Base-by-base conservation (phyloP, 2,888 invertebrate genomes). In the Cheiracanthium punctorium region DNA sequence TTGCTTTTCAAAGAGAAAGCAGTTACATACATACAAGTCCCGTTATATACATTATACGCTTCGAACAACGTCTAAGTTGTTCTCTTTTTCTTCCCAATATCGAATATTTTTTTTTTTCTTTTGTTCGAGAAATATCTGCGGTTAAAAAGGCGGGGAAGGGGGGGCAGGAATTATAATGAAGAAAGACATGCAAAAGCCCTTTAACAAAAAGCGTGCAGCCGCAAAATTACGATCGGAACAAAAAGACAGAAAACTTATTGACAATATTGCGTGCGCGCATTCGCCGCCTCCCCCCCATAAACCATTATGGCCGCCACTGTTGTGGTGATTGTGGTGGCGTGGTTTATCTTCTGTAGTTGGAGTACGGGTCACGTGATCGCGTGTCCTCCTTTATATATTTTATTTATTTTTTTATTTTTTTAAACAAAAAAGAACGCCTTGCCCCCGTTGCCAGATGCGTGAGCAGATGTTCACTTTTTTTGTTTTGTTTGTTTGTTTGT, bases 131-230 rank as follows among this genome's bases (percentile, higher is more conserved):
- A 74, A 73, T 30, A 64, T 52, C 28, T 28, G 12, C 17, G 30
- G 24, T 24, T 24, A 58, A 58, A 48, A 17, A 37, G 37, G 12
- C 37, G 12, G 37, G 17, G 12, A 17, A 17, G 48, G 48, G 48
- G 12, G 5, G 48, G 48, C 8, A 17, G 48, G 17, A 48, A 58
- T 58, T 58, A 24, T 58, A 69, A 69, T 69, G 69, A 70, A 58
- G 30, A 37, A 65, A 41, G 52, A 84, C 84, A 79, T 74, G 84
- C 77, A 84, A 84, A 84, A 84, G 77, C 74, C 73, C n/a, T 64
- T 84, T 84, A 79, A 37, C 73, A 65, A 58, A 76, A 79, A 58
- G 52, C 84, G 79, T 84, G 79, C 72, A 12, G 28, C 48, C 29
- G 24, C 20, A 72, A 77, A 77, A 82, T 82, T 77, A 82, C 33